Evolutionary conservation across 2,113 vertebrate genomes (phyloP).

Genomic region (Nestor notabilis): DNA sequence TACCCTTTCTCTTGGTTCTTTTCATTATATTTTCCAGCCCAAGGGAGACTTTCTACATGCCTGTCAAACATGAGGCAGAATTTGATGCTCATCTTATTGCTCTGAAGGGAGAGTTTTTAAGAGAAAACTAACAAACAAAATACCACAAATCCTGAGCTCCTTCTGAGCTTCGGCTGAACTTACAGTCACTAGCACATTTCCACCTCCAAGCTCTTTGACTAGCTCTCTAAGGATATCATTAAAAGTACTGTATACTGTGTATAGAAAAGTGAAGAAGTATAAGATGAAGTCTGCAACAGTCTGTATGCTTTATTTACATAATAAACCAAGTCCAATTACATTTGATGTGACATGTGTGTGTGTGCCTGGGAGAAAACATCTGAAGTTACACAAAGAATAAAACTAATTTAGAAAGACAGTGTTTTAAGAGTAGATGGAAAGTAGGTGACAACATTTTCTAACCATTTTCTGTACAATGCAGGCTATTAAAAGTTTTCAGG

Average conservation of each 20-base stretch:
- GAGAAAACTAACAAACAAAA: constrained; percentile 1
- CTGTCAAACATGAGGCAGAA: background rate
- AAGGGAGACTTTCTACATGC: background rate
- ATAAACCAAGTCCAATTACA: constrained; percentile 13
- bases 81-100: background rate
- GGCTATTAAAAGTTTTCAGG: constrained; percentile 10
- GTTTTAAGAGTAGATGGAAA: background rate
- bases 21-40: background rate
- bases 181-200: background rate
- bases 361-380: background rate
- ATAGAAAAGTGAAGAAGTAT: background rate
- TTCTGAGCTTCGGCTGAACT: background rate
- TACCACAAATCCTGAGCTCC: background rate
- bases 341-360: background rate
- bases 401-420: background rate
- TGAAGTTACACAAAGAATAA: background rate
- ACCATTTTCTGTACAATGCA: background rate
- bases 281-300: background rate
- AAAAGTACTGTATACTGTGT: constrained; percentile 19
- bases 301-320: background rate
- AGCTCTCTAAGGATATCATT: constrained; percentile 67
- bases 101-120: constrained; percentile 20
- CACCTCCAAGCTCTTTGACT: constrained; percentile 3
- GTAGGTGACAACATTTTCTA: background rate
- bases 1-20: background rate